These are phyloP conservation scores for Arizona elegans DNA, from an alignment of 2,113 vertebrate species.

Conservation along the genomic window DNA sequence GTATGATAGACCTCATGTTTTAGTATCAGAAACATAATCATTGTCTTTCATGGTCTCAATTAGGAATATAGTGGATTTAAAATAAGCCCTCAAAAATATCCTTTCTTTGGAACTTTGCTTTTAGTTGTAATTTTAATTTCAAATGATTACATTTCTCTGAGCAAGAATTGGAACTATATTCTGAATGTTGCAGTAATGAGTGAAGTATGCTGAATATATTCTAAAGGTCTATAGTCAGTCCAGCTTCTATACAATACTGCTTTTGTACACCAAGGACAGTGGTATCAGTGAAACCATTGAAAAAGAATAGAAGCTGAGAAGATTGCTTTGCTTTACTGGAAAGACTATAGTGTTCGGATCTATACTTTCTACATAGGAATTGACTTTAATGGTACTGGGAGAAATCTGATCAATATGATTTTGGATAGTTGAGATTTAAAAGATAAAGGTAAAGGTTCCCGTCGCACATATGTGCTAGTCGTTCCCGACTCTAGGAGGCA, in stretches of 20 bases:
- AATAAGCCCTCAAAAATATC: neutral
- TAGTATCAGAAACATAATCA: neutral
- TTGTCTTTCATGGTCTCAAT: neutral
- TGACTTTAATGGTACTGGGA: neutral
- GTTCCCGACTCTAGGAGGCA: too few relatives aligned
- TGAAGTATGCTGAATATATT: neutral
- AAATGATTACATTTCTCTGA: neutral
- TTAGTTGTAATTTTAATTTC: neutral
- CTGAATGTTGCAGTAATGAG: neutral
- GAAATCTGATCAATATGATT: neutral
- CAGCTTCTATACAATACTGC: neutral
- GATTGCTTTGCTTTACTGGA: neutral
- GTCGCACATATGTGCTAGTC: too few relatives aligned
- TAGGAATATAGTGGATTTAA: neutral
- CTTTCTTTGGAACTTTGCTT: neutral
- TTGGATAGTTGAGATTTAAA: neutral
- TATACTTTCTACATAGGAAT: neutral
- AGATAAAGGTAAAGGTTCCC: neutral
- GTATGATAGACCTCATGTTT: neutral
- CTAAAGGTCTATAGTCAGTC: neutral
- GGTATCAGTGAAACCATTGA: neutral
- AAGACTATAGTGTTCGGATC: neutral
- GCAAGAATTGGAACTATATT: neutral
- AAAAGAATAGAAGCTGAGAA: neutral
- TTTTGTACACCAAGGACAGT: neutral